These are phyloP conservation scores for Ophioninae sp. DNA, from an alignment of 2,888 invertebrate species.

Conservation along the genomic window DNA sequence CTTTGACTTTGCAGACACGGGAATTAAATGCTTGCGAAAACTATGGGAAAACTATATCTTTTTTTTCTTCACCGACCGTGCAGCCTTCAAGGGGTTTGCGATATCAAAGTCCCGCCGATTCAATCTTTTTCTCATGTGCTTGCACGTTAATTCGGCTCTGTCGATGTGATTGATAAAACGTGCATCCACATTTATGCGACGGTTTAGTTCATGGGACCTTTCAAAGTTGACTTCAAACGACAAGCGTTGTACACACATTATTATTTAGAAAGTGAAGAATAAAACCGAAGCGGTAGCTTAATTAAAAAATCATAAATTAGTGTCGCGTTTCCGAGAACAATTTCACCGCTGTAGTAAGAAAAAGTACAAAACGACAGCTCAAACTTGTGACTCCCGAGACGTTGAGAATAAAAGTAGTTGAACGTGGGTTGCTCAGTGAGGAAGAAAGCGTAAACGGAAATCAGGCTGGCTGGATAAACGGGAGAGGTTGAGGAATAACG, in stretches of 20 bases:
- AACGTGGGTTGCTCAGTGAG: not conserved
- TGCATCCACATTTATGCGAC: not conserved
- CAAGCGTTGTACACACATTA: not conserved
- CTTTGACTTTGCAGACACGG: not conserved
- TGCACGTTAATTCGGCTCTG: not conserved
- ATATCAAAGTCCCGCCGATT: not conserved
- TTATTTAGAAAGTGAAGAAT: not conserved
- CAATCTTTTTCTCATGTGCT: not conserved
- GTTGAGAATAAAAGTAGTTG: not conserved
- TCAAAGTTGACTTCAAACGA: not conserved
- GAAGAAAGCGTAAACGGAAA: slow-evolving; percentile 14
- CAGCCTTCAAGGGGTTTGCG: not conserved
- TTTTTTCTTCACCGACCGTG: not conserved
- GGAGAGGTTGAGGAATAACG: not conserved
- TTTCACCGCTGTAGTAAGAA: not conserved
- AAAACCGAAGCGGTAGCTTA: not conserved
- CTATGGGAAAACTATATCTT: not conserved
- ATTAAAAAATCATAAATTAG: not conserved
- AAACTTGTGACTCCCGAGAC: not conserved
- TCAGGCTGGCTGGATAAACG: not conserved
- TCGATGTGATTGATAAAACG: not conserved
- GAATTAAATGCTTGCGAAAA: not conserved
- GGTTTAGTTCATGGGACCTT: not conserved
- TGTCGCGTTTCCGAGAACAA: not conserved
- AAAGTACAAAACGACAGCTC: not conserved